Evolutionary conservation across 2,797 vertebrate genomes (phyloP).

Genomic region (Kryptolebias ocellatus): DNA sequence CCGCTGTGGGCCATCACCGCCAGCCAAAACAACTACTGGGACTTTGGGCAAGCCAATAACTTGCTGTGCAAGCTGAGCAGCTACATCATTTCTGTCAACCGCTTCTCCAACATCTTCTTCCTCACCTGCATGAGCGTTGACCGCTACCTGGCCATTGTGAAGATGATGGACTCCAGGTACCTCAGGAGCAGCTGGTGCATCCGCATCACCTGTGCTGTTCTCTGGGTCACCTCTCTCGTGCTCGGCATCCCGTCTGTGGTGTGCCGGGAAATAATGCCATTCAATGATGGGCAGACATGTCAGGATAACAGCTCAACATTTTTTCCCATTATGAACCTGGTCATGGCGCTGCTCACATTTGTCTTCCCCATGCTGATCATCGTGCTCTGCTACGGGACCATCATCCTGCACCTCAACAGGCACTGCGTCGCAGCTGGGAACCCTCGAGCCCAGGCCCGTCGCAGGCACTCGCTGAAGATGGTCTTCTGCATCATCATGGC

Average conservation of each 20-base stretch:
- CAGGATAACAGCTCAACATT: conserved; percentile 62
- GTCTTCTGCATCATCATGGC: conserved; percentile 83
- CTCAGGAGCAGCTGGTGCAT: conserved; percentile 73
- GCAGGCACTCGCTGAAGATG: conserved; percentile 85
- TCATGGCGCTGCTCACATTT: conserved; percentile 82
- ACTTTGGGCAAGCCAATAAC: conserved; percentile 66
- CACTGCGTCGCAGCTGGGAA: conserved; percentile 61
- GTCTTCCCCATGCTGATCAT: conserved; percentile 83
- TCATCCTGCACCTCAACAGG: conserved; percentile 79
- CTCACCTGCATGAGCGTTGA: conserved; percentile 90
- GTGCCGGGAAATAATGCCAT: conserved; percentile 62
- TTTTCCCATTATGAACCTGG: conserved; percentile 74
- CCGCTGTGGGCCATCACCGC: conserved; percentile 87
- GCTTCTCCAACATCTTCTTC: conserved; percentile 89
- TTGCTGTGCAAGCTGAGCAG: conserved; percentile 86
- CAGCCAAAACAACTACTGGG: conserved; percentile 71
- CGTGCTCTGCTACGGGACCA: conserved; percentile 84
- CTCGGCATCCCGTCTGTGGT: conserved; percentile 80
- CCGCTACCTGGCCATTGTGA: conserved; percentile 88
- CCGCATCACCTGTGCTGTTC: conserved; percentile 62
- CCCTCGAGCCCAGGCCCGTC: conserved; percentile 66
- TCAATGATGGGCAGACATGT: conserved; percentile 38
- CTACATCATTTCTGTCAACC: conserved; percentile 86
- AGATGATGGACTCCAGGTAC: conserved; percentile 77
- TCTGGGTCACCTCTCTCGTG: conserved; percentile 82